phyloP scores from a whole-genome alignment of 2,888 invertebrate genomes.

The Hemithea aestivaria region DNA sequence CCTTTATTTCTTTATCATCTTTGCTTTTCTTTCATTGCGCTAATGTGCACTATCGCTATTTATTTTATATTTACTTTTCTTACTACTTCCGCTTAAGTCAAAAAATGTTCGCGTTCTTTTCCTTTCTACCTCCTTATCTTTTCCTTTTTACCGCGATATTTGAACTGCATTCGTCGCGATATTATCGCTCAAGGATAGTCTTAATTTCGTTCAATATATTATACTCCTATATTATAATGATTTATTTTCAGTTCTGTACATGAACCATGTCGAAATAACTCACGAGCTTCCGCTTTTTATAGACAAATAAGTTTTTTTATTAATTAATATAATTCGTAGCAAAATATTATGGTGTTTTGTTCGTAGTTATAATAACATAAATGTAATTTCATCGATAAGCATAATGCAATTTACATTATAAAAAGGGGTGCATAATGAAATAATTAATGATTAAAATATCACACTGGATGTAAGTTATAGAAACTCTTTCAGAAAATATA shows the following conservation, averaged over 20 bases:
- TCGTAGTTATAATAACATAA: constrained; percentile 4
- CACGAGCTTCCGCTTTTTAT: constrained; percentile 9
- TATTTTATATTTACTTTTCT: too few relatives aligned
- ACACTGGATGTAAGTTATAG: constrained; percentile 5
- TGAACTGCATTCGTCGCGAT: too few relatives aligned
- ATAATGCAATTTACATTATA: constrained; percentile 8
- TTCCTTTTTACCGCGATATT: too few relatives aligned
- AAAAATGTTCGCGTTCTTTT: too few relatives aligned
- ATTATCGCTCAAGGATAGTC: too few relatives aligned
- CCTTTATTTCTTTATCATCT: too few relatives aligned
- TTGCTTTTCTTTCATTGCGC: too few relatives aligned
- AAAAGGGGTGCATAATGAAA: constrained; percentile 8
- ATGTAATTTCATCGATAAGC: constrained; percentile 8
- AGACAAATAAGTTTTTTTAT: constrained; percentile 3
- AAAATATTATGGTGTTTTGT: constrained; percentile 7
- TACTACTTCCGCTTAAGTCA: too few relatives aligned
- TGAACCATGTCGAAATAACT: too few relatives aligned
- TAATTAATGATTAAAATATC: constrained; percentile 1
- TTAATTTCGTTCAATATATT: constrained; percentile 7
- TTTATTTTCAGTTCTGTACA: not conserved
- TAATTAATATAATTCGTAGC: constrained; percentile 10
- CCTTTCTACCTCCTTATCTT: too few relatives aligned
- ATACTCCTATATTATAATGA: not conserved
- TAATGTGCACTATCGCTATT: too few relatives aligned
- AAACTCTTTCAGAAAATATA: constrained; percentile 6